Evolutionary conservation across 1,140 invertebrate genomes (phyloP).

Genomic region (Theocolax elegans): DNA sequence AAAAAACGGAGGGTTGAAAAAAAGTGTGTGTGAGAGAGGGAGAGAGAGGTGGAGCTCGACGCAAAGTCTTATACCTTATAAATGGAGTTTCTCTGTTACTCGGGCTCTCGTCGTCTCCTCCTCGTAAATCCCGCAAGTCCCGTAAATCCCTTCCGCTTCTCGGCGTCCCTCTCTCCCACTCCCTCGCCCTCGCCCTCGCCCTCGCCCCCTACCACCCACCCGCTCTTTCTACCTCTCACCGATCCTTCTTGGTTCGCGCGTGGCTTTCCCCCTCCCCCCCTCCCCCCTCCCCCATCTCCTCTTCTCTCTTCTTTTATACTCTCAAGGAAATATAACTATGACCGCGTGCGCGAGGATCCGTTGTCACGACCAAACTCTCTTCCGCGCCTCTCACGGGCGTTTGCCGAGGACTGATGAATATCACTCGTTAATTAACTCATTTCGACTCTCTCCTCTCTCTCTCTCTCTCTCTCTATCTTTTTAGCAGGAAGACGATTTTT

Average conservation of each 20-base stretch:
- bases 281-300: not conserved
- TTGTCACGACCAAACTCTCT: too few species aligned
- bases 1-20: not conserved
- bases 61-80: conserved; percentile 37
- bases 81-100: conserved; percentile 44
- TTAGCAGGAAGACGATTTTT: conserved; percentile 1
- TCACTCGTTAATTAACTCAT: too few species aligned
- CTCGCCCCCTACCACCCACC: not conserved
- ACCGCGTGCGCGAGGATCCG: too few species aligned
- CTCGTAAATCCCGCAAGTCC: conserved; percentile 42
- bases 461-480: not conserved
- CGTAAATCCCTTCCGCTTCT: conserved; percentile 42
- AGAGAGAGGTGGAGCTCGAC: not conserved
- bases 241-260: too few species aligned
- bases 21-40: not conserved
- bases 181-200: not conserved
- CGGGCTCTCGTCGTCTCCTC: conserved; percentile 2
- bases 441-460: not conserved
- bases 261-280: not conserved
- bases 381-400: too few species aligned
- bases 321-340: too few species aligned
- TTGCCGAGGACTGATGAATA: too few species aligned
- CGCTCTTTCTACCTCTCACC: not conserved
- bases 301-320: not conserved
- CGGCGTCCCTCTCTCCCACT: not conserved